A percentile compares a stretch with the other conserved stretches of the same genome.
Evolutionary conservation across 2,797 vertebrate species (phyloP).

Genomic region (Apodemus agrarius): DNA sequence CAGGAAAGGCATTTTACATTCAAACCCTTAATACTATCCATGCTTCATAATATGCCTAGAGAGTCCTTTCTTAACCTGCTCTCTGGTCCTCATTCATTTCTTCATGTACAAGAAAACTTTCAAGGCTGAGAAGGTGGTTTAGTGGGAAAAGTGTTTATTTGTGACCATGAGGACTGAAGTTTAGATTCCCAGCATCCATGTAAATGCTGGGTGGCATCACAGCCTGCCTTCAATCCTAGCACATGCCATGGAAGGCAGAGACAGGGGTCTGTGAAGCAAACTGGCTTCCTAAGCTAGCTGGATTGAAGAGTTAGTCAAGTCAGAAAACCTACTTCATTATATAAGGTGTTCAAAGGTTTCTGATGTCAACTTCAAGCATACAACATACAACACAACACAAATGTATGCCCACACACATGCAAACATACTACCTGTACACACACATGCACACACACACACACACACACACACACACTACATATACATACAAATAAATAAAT

Average conservation of each 20-base stretch:
- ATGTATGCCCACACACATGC: background rate
- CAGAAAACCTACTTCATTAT: background rate
- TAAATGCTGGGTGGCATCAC: background rate
- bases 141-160: background rate
- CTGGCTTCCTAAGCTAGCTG: background rate
- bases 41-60: background rate
- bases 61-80: background rate
- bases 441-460: background rate
- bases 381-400: background rate
- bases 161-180: background rate
- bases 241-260: background rate
- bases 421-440: background rate
- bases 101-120: conserved; percentile 75
- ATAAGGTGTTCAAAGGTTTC: background rate
- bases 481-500: background rate
- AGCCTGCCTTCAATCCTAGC: background rate
- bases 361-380: background rate
- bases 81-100: conserved; percentile 46
- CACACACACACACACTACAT: background rate
- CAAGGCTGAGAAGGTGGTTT: background rate
- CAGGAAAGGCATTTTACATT: background rate
- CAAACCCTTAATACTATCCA: background rate
- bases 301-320: background rate
- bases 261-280: background rate
- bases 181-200: background rate